Conservation (phyloP, 2,113 vertebrate genomes). For the Mugil cephalus region DNA sequence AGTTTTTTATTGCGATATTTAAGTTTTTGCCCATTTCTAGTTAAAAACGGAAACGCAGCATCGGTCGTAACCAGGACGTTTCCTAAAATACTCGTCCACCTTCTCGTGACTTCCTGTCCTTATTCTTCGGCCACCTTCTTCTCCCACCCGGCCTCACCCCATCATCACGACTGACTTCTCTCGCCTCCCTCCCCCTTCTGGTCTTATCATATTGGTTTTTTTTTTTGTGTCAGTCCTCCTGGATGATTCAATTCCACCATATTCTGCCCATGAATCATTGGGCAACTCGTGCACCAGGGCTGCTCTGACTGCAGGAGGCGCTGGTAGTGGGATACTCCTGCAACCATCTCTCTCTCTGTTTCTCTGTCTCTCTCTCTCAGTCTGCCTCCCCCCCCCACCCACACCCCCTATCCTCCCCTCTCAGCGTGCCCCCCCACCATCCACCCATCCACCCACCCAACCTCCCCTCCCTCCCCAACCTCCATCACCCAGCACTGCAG, state of each 20-base stretch:
- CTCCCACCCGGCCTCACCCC: neutral
- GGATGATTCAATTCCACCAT: slow-evolving; percentile 23
- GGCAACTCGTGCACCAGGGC: neutral
- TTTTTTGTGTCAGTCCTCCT: neutral
- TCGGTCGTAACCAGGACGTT: no score
- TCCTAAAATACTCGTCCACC: no score
- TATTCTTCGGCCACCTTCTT: neutral
- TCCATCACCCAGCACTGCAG: slow-evolving; percentile 55
- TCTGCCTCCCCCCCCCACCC: neutral
- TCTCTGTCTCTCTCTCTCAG: neutral
- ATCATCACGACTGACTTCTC: neutral
- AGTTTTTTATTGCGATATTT: no score
- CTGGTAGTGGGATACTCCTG: slow-evolving; percentile 14
- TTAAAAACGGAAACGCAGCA: no score
- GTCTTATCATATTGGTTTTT: neutral
- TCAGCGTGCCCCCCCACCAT: neutral
- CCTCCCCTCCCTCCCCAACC: neutral
- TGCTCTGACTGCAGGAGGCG: slow-evolving; percentile 56
- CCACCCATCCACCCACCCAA: neutral
- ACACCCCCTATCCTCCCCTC: neutral
- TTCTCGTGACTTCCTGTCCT: neutral
- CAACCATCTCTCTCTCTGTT: slow-evolving; percentile 15
- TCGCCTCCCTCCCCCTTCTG: slow-evolving; percentile 6
- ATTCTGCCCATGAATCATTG: slow-evolving; percentile 24
- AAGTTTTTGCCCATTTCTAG: no score